These are phyloP conservation scores for Athetis lepigone DNA, from an alignment of 2,888 invertebrate genomes.

Conservation along the genomic window DNA sequence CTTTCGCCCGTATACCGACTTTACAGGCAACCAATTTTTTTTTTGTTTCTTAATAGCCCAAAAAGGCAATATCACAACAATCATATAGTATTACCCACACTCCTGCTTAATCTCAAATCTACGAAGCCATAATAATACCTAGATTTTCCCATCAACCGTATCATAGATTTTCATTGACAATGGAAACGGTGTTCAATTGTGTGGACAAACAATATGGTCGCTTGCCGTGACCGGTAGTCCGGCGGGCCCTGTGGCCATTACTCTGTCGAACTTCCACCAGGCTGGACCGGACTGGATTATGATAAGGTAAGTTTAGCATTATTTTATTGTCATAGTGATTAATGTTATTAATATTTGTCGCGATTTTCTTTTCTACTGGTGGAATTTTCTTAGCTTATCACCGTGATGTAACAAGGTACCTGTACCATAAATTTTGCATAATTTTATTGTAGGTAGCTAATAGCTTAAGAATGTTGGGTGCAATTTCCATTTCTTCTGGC, in stretches of 20 bases:
- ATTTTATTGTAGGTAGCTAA: too few relatives aligned
- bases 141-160: conserved; percentile 37
- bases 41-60: too few relatives aligned
- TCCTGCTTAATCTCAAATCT: neutral
- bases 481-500: too few relatives aligned
- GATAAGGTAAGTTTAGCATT: conserved; percentile 61
- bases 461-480: too few relatives aligned
- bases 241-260: conserved; percentile 64
- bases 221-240: conserved; percentile 73
- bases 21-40: too few relatives aligned
- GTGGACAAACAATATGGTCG: conserved; percentile 72
- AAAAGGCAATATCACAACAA: neutral
- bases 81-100: neutral
- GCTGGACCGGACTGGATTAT: conserved; percentile 62
- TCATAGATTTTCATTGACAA: conserved; percentile 55
- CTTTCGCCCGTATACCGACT: too few relatives aligned
- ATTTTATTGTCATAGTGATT: neutral
- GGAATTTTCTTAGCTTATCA: too few relatives aligned
- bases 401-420: too few relatives aligned
- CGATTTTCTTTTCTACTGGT: neutral
- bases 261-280: conserved; percentile 61
- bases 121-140: conserved; percentile 11
- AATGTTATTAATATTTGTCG: neutral
- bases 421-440: too few relatives aligned
- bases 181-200: conserved; percentile 73